Base-by-base conservation (phyloP, 2,797 vertebrate genomes). In the Taenioides sp. region DNA sequence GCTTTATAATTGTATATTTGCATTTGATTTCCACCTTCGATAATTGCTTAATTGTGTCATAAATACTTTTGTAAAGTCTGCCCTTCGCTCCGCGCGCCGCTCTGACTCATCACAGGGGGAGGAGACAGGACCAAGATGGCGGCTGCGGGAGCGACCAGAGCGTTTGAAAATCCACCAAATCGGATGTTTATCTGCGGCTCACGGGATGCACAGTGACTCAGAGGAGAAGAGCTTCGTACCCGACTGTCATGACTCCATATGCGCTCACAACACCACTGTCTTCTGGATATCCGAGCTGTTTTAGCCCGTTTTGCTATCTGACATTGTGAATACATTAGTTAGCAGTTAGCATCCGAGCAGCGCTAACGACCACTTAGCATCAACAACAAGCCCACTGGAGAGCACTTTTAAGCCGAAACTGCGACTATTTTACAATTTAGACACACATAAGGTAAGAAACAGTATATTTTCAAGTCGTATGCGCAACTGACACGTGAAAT, bases 71-170 rank as follows among this genome's bases (percentile, higher is more conserved):
- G 1, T 5, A 34, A 34, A 34, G 31, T 7, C 31, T 34, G 1
- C 3, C 31, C 31, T 7, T 64, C 43, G 34, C 62, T 23, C 37
- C 5, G 60, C 40, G 16, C 4, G 7, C 25, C 58, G 58, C n/a
- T 23, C 88, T 92, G 90, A 86, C 74, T 83, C 83, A 84, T 66
- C 79, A 47, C 82, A 61, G 90, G 88, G 80, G 90, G 90, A 71
- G 88, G 90, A 91, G 85, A 80, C 63, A 73, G 70, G 89, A 89
- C 82, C 11, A 95, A 95, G 92, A 95, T 95, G 94, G 94, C 94
- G 87, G 22, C 54, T 57, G 92, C 92, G 80, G 79, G 82, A 84
- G 58, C 77, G 80, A 80, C 78, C 23, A 81, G 84, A 91, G 78
- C 79, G 78, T 80, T 77, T 78, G 73, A 84, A 75, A 80, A 88